Base-by-base conservation (phyloP, 2,797 vertebrate genomes). In the Cossypha caffra region DNA sequence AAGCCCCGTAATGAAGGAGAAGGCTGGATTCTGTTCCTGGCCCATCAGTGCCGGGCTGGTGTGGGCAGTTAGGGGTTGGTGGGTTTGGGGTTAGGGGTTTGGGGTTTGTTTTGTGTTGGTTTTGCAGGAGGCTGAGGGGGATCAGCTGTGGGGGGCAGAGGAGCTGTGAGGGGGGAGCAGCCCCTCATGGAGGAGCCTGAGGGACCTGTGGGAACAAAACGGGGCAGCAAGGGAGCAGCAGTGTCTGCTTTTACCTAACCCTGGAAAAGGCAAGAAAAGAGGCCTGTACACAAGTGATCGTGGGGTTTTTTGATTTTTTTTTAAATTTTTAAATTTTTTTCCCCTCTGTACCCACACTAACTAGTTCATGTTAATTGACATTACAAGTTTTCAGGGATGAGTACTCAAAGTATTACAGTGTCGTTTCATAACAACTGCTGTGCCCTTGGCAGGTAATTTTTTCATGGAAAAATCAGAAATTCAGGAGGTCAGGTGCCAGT, bases 261-360 rank as follows among this genome's bases (percentile, higher is more conserved):
- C 23, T 5, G 19, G 9, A 20, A 64, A 58, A 55, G 16, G 5
- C 20, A 4, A 37, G 20, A 14, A 19, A 48, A 55, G 42, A 1
- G 12, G 9, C 16, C 1, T 63, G 54, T 38, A 5, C 1, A 1
- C 12, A 17, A 2, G 2, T 58, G 6, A 7, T 47, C 3, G 13
- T 13, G n/a, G 17, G 4, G 0, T 5, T 58, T 21, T 18, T 29
- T 5, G 1, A 4, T 13, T 19, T 37, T 12, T 25, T 2, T 20
- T 13, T 8, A 0, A 21, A 21, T 6, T 5, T 1, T 1, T 10
- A 9, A 47, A 25, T 6, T 13, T 4, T 16, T 13, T 2, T 3
- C 5, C 1, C 2, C 24, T 18, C 13, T 5, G 4, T 31, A 29
- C 26, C 29, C 24, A 26, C 24, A 12, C 15, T 11, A 9, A 16